Conservation (phyloP, 2,797 vertebrate species). For the Gila robusta region DNA sequence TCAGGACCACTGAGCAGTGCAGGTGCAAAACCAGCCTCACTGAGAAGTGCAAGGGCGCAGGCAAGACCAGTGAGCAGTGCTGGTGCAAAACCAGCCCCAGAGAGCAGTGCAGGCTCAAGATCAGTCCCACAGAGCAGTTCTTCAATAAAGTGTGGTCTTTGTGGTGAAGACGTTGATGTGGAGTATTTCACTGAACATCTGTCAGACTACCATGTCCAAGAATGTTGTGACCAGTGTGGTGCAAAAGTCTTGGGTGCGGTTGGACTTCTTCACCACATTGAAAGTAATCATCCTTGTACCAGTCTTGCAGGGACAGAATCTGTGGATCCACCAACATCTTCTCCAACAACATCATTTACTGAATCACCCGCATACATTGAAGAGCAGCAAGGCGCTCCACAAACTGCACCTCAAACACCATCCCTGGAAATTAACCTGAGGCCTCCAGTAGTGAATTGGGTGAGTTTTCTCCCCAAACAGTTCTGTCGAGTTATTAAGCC, state of each 20-base stretch:
- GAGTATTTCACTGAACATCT: slow-evolving; percentile 17
- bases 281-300: not conserved
- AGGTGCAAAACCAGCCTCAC: not conserved
- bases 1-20: too few relatives aligned
- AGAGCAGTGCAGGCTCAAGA: not conserved
- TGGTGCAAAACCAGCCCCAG: too few relatives aligned
- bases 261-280: slow-evolving; percentile 19
- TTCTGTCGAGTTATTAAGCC: not conserved
- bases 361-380: not conserved
- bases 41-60: not conserved
- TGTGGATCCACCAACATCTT: not conserved
- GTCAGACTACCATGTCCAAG: not conserved
- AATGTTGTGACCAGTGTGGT: slow-evolving; percentile 1
- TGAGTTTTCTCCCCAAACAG: not conserved
- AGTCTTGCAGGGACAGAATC: not conserved
- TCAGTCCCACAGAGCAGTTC: not conserved
- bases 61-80: not conserved
- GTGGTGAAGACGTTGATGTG: not conserved
- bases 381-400: not conserved
- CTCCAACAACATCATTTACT: not conserved
- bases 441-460: not conserved
- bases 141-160: not conserved
- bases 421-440: too few relatives aligned
- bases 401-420: not conserved
- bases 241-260: not conserved